Conservation (phyloP, 2,797 vertebrate genomes). For the Merluccius polli region DNA sequence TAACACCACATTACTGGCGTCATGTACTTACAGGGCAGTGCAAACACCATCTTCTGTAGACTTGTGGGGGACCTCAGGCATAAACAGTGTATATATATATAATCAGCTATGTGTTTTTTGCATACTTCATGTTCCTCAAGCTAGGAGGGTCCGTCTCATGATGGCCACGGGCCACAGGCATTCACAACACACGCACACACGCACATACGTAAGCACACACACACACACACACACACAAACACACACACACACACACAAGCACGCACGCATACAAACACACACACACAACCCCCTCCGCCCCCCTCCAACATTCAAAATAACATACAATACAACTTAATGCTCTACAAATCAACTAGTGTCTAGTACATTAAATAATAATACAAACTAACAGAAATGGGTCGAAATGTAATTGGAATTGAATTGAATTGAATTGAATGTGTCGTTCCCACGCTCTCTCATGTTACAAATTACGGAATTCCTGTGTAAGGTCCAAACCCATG, state of each 20-base stretch:
- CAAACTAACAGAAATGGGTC: neutral
- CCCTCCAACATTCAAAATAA: neutral
- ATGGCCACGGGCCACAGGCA: slow-evolving; percentile 66
- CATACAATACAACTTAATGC: neutral
- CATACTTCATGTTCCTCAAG: neutral
- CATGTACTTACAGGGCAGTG: neutral
- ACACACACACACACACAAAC: no score
- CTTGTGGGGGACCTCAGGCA: neutral
- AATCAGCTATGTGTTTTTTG: neutral
- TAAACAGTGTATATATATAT: neutral
- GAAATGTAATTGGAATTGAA: neutral
- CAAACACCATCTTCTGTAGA: neutral
- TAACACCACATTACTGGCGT: neutral
- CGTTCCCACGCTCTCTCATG: slow-evolving; percentile 16
- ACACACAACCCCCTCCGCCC: neutral
- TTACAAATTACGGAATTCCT: slow-evolving; percentile 29
- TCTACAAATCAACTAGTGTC: neutral
- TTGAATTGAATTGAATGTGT: neutral
- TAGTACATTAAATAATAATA: neutral
- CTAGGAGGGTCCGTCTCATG: slow-evolving; percentile 26
- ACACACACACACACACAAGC: neutral
- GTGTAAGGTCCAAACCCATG: slow-evolving; percentile 17
- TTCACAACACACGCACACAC: slow-evolving; percentile 17
- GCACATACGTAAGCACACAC: neutral
- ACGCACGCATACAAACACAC: neutral